Percentiles rank a stretch among this genome's conserved stretches.
Evolutionary conservation across 2,888 invertebrate species (phyloP).

Genomic region (Drosophila phalerata): DNA sequence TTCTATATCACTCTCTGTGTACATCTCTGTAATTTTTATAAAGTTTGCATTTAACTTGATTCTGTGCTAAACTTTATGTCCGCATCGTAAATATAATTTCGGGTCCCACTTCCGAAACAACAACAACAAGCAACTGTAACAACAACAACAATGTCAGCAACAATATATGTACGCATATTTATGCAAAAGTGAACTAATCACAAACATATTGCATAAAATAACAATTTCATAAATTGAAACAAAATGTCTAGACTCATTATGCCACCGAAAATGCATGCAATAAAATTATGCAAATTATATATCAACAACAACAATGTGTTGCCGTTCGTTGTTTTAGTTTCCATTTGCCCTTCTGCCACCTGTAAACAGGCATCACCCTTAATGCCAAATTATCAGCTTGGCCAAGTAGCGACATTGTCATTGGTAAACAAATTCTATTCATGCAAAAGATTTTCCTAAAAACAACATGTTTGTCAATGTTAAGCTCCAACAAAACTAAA

Average conservation of each 20-base stretch:
- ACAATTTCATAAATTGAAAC: slow-evolving; percentile 75
- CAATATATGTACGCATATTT: slow-evolving; percentile 55
- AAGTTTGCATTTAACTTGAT: slow-evolving; percentile 53
- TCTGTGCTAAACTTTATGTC: slow-evolving; percentile 32
- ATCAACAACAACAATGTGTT: slow-evolving; percentile 30
- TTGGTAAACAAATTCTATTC: slow-evolving; percentile 44
- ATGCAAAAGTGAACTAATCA: slow-evolving; percentile 73
- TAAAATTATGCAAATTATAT: slow-evolving; percentile 75
- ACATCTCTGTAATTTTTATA: slow-evolving; percentile 52
- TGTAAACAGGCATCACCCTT: background rate
- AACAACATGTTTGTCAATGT: slow-evolving; percentile 8
- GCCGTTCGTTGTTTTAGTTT: slow-evolving; percentile 14
- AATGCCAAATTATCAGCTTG: slow-evolving; percentile 30
- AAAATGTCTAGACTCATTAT: slow-evolving; percentile 79
- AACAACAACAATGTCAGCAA: background rate
- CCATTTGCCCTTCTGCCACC: slow-evolving; percentile 18
- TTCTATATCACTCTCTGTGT: background rate
- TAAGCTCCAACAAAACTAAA: no score
- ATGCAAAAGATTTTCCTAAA: slow-evolving; percentile 35
- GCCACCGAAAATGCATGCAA: slow-evolving; percentile 63
- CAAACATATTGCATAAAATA: slow-evolving; percentile 79
- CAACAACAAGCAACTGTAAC: background rate
- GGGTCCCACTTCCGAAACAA: background rate
- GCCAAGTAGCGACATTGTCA: slow-evolving; percentile 21
- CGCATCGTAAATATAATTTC: slow-evolving; percentile 32